Evolutionary conservation across 2,888 invertebrate genomes (phyloP).

Genomic region (Alloscopus bannaensis): DNA sequence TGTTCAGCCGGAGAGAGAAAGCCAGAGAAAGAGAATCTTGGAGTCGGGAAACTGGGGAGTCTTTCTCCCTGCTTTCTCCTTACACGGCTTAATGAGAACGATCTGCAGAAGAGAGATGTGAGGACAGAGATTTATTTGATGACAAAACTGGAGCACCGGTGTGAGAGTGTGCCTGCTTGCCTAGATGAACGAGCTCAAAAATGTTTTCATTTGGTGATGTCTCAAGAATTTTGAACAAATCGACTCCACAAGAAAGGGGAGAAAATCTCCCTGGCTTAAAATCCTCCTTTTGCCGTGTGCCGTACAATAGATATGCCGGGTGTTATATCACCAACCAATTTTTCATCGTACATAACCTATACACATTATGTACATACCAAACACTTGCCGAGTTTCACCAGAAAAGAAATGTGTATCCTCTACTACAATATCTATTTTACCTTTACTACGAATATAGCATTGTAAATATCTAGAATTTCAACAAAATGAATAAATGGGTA

Average conservation of each 20-base stretch:
- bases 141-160: constrained; percentile 60
- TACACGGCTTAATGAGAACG: constrained; percentile 55
- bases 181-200: constrained; percentile 60
- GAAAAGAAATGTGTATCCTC: constrained; percentile 4
- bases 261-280: constrained; percentile 61
- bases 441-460: no score
- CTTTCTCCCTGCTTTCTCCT: constrained; percentile 25
- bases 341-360: no score
- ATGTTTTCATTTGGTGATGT: constrained; percentile 57
- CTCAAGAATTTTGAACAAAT: constrained; percentile 64
- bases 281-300: constrained; percentile 46
- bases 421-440: no score
- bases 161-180: constrained; percentile 30
- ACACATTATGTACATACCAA: constrained; percentile 52
- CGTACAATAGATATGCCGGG: background rate
- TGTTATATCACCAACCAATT: no score
- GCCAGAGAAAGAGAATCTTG: no score
- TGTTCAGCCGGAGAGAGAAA: background rate
- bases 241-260: constrained; percentile 41
- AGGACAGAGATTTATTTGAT: constrained; percentile 64
- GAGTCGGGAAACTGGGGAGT: no score
- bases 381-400: background rate
- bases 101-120: constrained; percentile 57
- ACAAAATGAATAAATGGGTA: constrained; percentile 6
- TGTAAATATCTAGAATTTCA: background rate